Evolutionary conservation across 2,797 vertebrate species (phyloP), one percentile per base, ranked within the genome.

Genomic region (Neostethus bicornis): DNA sequence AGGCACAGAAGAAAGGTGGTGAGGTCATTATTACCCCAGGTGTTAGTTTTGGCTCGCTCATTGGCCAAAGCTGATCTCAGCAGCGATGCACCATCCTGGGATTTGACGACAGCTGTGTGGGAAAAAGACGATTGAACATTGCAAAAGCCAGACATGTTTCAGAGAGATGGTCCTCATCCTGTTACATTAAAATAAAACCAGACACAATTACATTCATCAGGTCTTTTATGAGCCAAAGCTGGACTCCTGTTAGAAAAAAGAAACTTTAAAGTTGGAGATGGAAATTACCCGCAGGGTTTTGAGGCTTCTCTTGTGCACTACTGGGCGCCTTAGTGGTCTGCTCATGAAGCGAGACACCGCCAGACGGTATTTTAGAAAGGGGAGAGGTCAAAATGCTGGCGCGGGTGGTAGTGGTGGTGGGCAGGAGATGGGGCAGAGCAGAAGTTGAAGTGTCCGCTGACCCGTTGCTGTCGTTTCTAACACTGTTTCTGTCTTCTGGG

Each of bases 231-330:
- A n/a, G n/a, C n/a, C n/a, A n/a, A n/a, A n/a, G 7, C 8, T 11
- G 14, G 14, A 31, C n/a, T 37, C n/a, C 35, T 37, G 35, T 16
- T 35, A 48, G 7, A 54, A 11, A 23, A 57, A 1, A 37, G 29
- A n/a, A 55, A 49, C 46, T 2, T 20, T 25, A 16, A 56, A 67
- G 43, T 28, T 59, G 7, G n/a, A 16, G 32, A 21, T 28, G 51
- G 57, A 59, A 85, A 84, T 92, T 90, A 91, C 91, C 89, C 57
- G 85, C 66, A 56, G 86, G 70, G 51, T 68, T 80, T 73, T 62
- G 77, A 61, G 73, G 49, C 62, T 77, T 89, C 75, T 77, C 70
- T 39, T 87, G 80, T 43, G 80, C 51, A 34, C 49, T 80, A 80
- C 60, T 25, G 44, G 89, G 66, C 21, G 58, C 68, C 76, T 60